phyloP scores from a whole-genome alignment of 1,140 invertebrate genomes.

The Nixonia krombeini region DNA sequence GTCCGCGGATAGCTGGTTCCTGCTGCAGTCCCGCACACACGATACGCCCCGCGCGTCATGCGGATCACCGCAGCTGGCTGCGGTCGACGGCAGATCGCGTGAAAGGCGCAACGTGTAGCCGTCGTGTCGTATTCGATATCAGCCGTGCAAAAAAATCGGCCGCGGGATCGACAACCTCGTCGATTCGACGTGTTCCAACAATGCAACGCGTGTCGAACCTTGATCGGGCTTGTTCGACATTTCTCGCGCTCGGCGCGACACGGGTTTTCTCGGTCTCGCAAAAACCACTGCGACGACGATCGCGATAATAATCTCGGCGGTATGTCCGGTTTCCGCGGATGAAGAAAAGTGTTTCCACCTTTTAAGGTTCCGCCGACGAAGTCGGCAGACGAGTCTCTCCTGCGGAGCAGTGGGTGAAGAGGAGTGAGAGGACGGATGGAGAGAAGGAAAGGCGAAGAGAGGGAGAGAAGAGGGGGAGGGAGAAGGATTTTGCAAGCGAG shows the following conservation, averaged over 20 bases:
- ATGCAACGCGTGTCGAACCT: too few species aligned
- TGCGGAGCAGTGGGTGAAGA: neutral
- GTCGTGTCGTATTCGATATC: neutral
- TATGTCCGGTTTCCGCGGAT: too few species aligned
- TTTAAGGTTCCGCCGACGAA: slow-evolving; percentile 3
- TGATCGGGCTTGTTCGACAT: too few species aligned
- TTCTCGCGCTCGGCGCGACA: too few species aligned
- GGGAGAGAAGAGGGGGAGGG: neutral
- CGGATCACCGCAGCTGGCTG: neutral
- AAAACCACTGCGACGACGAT: too few species aligned
- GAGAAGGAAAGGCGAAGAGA: too few species aligned
- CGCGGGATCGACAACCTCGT: too few species aligned
- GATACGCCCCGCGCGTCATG: too few species aligned
- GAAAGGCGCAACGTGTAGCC: too few species aligned
- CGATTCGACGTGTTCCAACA: too few species aligned
- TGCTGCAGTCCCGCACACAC: neutral
- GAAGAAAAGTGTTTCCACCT: slow-evolving; percentile 4
- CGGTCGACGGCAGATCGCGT: neutral
- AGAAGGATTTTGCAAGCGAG: neutral
- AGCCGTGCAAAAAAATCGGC: neutral
- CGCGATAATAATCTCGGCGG: too few species aligned
- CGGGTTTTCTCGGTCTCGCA: too few species aligned
- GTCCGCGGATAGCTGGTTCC: neutral
- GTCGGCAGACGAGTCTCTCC: slow-evolving; percentile 5
- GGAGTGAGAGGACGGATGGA: neutral